Evolutionary conservation across 2,113 vertebrate species (phyloP).

Genomic region (Ceratotherium simum): DNA sequence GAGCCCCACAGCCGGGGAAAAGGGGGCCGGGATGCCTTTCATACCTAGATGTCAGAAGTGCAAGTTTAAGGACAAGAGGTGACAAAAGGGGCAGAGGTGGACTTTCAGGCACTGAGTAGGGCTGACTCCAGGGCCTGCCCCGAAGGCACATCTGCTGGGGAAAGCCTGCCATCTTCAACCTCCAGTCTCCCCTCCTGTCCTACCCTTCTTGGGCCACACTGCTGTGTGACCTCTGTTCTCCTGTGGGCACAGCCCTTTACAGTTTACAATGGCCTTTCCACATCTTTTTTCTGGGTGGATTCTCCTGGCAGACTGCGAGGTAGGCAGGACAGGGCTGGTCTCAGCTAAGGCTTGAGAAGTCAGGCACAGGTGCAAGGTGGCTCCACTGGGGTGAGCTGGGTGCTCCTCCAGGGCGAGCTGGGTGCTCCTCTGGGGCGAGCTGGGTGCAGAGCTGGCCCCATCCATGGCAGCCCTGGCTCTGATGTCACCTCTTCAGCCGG

Average conservation of each 20-base stretch:
- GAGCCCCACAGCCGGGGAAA: background rate
- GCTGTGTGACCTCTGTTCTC: background rate
- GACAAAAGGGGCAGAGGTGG: rapidly evolving
- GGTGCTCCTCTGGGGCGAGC: background rate
- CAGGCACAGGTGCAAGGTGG: background rate
- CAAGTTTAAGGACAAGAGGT: background rate
- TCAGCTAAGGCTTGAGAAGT: background rate
- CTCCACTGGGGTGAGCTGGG: background rate
- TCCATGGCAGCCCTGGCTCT: rapidly evolving
- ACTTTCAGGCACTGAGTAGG: background rate
- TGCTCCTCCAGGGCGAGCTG: background rate
- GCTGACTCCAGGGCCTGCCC: background rate
- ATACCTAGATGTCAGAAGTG: too few species aligned
- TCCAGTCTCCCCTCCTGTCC: background rate
- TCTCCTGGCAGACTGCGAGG: background rate
- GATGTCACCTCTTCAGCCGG: constrained; percentile 69
- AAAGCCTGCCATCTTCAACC: background rate
- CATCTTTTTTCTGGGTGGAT: rapidly evolving
- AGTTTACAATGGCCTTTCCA: background rate
- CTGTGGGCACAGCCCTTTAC: background rate
- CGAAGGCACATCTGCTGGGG: background rate
- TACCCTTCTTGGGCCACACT: background rate
- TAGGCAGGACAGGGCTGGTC: background rate
- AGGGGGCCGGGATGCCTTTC: background rate
- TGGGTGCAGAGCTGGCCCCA: background rate